Evolutionary conservation across 2,888 invertebrate genomes (phyloP), one percentile per base, ranked within the genome.

Genomic region (Lucinisca nassula): DNA sequence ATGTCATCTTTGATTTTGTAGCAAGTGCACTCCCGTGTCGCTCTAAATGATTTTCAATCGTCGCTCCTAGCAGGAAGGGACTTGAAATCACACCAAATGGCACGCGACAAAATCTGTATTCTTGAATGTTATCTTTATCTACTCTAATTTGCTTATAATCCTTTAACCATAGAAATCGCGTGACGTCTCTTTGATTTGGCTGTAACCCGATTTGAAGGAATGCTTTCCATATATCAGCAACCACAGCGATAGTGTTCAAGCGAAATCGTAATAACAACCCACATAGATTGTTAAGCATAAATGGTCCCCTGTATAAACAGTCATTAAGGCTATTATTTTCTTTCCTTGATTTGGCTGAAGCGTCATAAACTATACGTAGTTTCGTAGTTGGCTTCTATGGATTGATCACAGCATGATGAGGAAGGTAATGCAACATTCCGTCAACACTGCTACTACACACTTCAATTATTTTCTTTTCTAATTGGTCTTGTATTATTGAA

Each of bases 281-380:
- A 61, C 37, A n/a, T 6, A 82, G 51, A 58, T 82, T 77, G 27
- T 83, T 61, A 4, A 83, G 37, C n/a, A 83, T n/a, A 12, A 49
- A 14, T 4, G 78, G 83, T 2, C 83, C 83, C 45, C 37, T 72
- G 30, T 51, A 45, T 21, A 83, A 51, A 67, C 83, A 83, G 1
- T 83, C 83, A 83, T 83, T 83, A n/a, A 83, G 49, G 40, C 83
- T 83, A 12, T 38, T 37, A n/a, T 83, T 35, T 12, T 72, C 49
- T 38, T 76, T 49, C n/a, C 40, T 51, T 12, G 37, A 14, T 51
- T 80, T 77, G 1, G 76, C 58, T 73, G 73, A 73, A 8, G 40
- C 73, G 21, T 73, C 73, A 38, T 73, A 73, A 3, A 73, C 73
- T 14, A 73, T 37, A 40, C 73, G 38, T n/a, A 73, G 24, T 73